Evolutionary conservation across 2,113 vertebrate species (phyloP), one percentile per base, ranked within the genome.

Genomic region (Argyrosomus japonicus): DNA sequence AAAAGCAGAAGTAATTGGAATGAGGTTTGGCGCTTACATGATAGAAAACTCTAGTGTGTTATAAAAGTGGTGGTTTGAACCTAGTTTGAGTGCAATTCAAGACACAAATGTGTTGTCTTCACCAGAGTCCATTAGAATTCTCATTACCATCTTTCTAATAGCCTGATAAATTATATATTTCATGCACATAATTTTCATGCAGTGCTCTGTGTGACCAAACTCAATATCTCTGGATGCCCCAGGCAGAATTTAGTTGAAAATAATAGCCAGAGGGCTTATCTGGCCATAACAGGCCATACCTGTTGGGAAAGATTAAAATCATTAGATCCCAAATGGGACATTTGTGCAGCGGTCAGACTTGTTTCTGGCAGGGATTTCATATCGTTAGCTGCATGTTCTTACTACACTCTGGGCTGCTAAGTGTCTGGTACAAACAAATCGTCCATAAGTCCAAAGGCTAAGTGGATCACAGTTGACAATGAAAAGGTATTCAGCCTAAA

Each of bases 111-210:
- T 60, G 8, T 58, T 71, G 15, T 40, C 47, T 60, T 58, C 36
- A 45, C 56, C 51, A 60, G n/a, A 86, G 36, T 32, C 51, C 81
- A 83, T 85, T 83, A 61, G 4, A 79, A 56, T 58, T 60, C n/a
- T 53, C 43, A 83, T 86, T 51, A 70, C 60, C 40, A 68, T 78
- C 15, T 45, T 67, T 81, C 32, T 73, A 84, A 89, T 85, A 60
- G 51, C 40, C 54, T 5, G 70, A 83, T 79, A 40, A 75, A 75
- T 78, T 29, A 56, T 36, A 43, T 27, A 50, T 74, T 68, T 58
- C 21, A 65, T 65, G 56, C 48, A 57, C 36, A 75, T n/a, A n/a
- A 70, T 75, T 76, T 68, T 81, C 62, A 68, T 69, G 23, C 67
- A 63, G 53, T 4, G 36, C 82, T 68, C 73, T 77, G 36, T 2